Percentiles rank a stretch among this genome's conserved stretches.
Conservation (phyloP, 2,797 vertebrate species). For the Oophaga sylvatica region DNA sequence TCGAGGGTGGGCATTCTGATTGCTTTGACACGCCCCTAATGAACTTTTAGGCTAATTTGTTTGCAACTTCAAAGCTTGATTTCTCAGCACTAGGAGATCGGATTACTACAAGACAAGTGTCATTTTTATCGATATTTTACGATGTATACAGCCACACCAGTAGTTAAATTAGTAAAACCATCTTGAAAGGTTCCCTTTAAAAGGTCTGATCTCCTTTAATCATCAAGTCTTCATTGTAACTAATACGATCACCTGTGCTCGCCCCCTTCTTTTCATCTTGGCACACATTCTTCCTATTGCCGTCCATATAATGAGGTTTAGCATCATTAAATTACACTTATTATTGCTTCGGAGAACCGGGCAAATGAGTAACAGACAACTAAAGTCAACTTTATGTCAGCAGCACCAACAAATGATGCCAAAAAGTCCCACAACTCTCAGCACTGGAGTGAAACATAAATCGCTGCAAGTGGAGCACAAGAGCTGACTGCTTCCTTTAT, state of each 20-base stretch:
- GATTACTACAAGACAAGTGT: too few species aligned
- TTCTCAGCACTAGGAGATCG: too few species aligned
- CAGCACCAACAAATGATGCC: not conserved
- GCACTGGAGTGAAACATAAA: not conserved
- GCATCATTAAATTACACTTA: not conserved
- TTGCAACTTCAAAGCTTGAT: too few species aligned
- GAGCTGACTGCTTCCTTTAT: conserved; percentile 6
- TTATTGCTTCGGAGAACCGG: not conserved
- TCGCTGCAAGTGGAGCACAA: conserved; percentile 6
- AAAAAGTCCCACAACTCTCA: conserved; percentile 7
- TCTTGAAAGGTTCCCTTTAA: not conserved
- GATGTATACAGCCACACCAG: not conserved
- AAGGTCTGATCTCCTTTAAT: not conserved
- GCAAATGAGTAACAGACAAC: not conserved
- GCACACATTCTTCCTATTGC: not conserved
- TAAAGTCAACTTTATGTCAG: conserved; percentile 7
- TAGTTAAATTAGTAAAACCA: not conserved
- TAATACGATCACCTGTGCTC: not conserved
- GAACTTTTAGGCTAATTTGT: too few species aligned
- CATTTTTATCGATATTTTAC: too few species aligned
- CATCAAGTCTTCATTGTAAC: not conserved
- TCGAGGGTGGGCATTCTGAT: too few species aligned
- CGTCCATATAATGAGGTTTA: not conserved
- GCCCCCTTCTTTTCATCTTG: not conserved
- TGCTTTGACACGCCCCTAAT: too few species aligned